Conservation (phyloP, 2,797 vertebrate genomes). For the Decapterus maruadsi region DNA sequence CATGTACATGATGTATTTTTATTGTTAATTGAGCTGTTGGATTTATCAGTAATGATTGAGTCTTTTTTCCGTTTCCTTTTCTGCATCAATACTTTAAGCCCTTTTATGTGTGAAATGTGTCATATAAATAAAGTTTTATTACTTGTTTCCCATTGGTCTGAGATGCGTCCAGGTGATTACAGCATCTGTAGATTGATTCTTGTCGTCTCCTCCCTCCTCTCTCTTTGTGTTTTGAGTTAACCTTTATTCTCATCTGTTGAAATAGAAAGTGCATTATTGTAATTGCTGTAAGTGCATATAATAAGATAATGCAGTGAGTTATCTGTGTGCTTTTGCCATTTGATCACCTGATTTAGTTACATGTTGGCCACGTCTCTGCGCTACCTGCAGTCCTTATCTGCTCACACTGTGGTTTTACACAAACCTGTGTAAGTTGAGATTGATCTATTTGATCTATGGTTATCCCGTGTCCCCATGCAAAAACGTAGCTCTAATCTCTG, state of each 20-base stretch:
- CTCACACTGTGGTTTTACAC: neutral
- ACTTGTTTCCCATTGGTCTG: neutral
- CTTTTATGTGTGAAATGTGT: neutral
- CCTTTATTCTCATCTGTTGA: neutral
- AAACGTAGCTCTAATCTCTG: neutral
- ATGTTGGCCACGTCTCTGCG: neutral
- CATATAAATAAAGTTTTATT: neutral
- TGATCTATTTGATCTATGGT: neutral
- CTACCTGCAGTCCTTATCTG: neutral
- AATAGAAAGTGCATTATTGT: neutral
- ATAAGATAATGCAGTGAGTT: neutral
- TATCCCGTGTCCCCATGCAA: neutral
- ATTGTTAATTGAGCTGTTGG: neutral
- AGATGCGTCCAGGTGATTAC: neutral
- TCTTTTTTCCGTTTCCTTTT: neutral
- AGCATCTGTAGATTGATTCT: neutral
- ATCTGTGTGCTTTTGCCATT: constrained; percentile 5
- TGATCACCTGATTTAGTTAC: neutral
- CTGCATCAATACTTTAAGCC: neutral
- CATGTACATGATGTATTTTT: neutral
- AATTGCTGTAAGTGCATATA: too few relatives aligned
- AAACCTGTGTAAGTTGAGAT: neutral
- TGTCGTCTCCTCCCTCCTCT: neutral
- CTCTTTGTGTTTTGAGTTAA: neutral
- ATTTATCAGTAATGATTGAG: neutral